Base-by-base conservation (phyloP, 37 sponge, comb jelly and placozoan genomes). In the Agelas oroides region DNA sequence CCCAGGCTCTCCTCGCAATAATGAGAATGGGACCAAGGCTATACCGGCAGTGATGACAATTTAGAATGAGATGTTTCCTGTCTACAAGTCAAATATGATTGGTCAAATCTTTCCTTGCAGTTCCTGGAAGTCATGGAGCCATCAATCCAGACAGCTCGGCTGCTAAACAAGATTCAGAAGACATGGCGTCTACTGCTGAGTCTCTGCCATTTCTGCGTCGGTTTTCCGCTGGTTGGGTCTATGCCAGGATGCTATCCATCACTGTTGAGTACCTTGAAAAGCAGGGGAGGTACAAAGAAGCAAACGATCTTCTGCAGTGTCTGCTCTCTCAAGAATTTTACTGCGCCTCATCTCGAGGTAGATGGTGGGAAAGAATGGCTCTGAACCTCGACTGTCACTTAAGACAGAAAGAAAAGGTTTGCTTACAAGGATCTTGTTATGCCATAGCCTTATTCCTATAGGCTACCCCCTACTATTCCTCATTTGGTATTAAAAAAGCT, bases 311-410 rank as follows among this genome's bases (percentile, higher is more conserved):
- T 0, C 72, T 93, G 63, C 72, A 78, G 61, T 32, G 38, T 0
- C 91, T 95, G 3, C 76, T 95, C 23, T 65, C 62, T 11, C 89
- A 90, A 57, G 15, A 17, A 0, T 61, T 75, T 19, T 90, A 59
- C 41, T 65, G 90, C 54, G 21, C 41, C 28, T 53, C 59, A 5
- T 24, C n/a, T 0, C 55, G 91, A 33, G 90, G 93, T 24, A 60
- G 38, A 12, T 92, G 93, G 96, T 89, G 75, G 76, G 96, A 95
- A 32, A 71, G 96, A 60, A 77, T 93, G 60, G 85, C 91, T 21
- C 89, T 95, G n/a, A 90, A 92, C 56, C 80, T 78, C 15, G 93
- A 95, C 84, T 60, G 78, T 59, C 96, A 95, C 56, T 71, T 95
- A 68, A 86, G 81, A 46, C 40, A 72, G 31, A 74, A 81, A 55